Conservation (phyloP, 30 jellyfish, hydroid and myxozoan genomes). For the Pseudorhiza aurosa region DNA sequence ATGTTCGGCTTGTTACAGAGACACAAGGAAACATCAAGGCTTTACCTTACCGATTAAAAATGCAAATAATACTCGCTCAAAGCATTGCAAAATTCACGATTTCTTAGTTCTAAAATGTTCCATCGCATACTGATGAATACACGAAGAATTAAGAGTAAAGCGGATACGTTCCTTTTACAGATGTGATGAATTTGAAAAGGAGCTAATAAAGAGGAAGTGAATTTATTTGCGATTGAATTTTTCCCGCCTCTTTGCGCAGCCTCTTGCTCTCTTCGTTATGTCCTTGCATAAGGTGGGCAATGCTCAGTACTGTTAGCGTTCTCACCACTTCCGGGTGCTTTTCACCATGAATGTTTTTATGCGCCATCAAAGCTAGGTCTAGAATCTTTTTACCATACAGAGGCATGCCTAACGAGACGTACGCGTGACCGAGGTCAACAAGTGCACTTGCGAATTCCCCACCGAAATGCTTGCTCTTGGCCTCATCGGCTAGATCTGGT, state of each 20-base stretch:
- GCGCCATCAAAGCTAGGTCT: conserved; percentile 90
- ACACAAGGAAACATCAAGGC: no score
- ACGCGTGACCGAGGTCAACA: conserved; percentile 96
- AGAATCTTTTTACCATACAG: conserved; percentile 92
- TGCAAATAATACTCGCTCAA: no score
- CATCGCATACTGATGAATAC: no score
- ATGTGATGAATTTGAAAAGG: background rate
- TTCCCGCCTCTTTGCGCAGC: conserved; percentile 95
- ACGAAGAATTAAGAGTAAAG: no score
- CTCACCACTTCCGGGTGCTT: conserved; percentile 99
- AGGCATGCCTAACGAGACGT: conserved; percentile 93
- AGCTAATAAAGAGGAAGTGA: conserved; percentile 78
- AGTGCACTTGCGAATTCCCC: conserved; percentile 96
- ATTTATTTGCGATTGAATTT: conserved; percentile 76
- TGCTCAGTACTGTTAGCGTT: conserved; percentile 79
- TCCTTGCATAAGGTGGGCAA: conserved; percentile 99
- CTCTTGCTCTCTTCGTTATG: conserved; percentile 91
- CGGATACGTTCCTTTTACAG: no score
- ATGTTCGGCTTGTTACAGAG: no score
- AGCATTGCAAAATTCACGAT: no score
- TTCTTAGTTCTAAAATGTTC: no score
- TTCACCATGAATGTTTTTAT: conserved; percentile 92
- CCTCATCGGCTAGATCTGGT: conserved; percentile 94
- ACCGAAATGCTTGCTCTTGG: conserved; percentile 88
- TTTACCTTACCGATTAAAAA: no score